phyloP scores from a whole-genome alignment of 2,888 invertebrate genomes.

The Drosophila pseudotakahashii region DNA sequence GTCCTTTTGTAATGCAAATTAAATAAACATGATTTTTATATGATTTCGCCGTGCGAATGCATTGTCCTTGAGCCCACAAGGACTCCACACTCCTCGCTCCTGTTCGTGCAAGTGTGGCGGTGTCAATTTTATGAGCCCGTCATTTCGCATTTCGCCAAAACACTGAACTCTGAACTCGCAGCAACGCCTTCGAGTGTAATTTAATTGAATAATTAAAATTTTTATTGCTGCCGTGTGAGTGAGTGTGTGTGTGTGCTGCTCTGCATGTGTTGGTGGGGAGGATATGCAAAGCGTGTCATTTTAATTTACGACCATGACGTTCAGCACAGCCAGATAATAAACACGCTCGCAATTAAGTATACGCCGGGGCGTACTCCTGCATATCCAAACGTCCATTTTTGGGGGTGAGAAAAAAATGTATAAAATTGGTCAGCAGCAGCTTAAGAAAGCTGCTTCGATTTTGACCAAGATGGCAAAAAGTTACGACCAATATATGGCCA shows the following conservation, averaged over 20 bases:
- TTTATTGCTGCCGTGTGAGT: slow-evolving; percentile 66
- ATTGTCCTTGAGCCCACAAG: slow-evolving; percentile 24
- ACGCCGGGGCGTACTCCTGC: slow-evolving; percentile 54
- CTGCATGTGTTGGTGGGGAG: slow-evolving; percentile 22
- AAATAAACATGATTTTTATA: slow-evolving; percentile 80
- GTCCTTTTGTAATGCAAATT: slow-evolving; percentile 73
- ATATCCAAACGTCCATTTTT: slow-evolving; percentile 26
- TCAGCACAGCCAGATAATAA: slow-evolving; percentile 73
- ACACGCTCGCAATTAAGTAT: slow-evolving; percentile 77
- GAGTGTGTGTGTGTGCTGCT: slow-evolving; percentile 11
- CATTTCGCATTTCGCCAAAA: slow-evolving; percentile 69
- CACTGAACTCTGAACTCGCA: slow-evolving; percentile 6
- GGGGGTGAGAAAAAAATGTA: neutral
- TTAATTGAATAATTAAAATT: slow-evolving; percentile 79
- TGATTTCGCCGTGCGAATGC: slow-evolving; percentile 60
- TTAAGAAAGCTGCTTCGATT: neutral
- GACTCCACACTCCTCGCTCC: neutral
- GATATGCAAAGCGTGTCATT: slow-evolving; percentile 80
- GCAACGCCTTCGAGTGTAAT: slow-evolving; percentile 81
- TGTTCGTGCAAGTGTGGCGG: slow-evolving; percentile 56
- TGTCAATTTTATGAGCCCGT: slow-evolving; percentile 79
- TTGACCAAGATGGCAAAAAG: neutral
- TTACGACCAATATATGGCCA: neutral
- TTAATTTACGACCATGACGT: slow-evolving; percentile 78
- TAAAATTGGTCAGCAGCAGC: neutral